These are phyloP conservation scores for Peucedramus taeniatus DNA, from an alignment of 2,113 vertebrate species.

Conservation along the genomic window DNA sequence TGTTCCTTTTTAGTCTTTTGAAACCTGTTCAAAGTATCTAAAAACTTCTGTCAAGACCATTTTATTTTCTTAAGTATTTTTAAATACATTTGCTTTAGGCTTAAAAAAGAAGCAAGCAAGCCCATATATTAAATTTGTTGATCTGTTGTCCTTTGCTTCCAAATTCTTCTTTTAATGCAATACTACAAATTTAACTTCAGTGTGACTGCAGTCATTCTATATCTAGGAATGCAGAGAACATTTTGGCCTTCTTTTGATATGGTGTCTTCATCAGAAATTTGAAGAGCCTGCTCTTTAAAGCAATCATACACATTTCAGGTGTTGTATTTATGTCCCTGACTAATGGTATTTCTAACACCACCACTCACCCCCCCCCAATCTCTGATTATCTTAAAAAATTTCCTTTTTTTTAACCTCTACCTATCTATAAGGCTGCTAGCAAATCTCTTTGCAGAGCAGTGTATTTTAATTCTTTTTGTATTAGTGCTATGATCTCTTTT, in stretches of 20 bases:
- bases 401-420: neutral
- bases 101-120: neutral
- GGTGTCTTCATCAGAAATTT: neutral
- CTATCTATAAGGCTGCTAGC: neutral
- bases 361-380: accelerated
- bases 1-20: neutral
- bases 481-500: neutral
- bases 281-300: neutral
- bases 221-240: neutral
- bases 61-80: neutral
- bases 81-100: neutral
- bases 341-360: neutral
- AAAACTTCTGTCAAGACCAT: neutral
- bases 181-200: neutral
- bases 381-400: neutral
- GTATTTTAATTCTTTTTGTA: neutral
- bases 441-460: neutral
- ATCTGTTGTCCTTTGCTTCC: neutral
- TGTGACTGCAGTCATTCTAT: neutral
- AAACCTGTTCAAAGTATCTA: neutral
- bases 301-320: neutral
- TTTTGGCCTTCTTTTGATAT: neutral
- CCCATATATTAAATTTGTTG: neutral
- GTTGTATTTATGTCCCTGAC: neutral
- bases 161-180: neutral